Evolutionary conservation across 2,888 invertebrate genomes (phyloP).

Genomic region (Cremastinae sp.): DNA sequence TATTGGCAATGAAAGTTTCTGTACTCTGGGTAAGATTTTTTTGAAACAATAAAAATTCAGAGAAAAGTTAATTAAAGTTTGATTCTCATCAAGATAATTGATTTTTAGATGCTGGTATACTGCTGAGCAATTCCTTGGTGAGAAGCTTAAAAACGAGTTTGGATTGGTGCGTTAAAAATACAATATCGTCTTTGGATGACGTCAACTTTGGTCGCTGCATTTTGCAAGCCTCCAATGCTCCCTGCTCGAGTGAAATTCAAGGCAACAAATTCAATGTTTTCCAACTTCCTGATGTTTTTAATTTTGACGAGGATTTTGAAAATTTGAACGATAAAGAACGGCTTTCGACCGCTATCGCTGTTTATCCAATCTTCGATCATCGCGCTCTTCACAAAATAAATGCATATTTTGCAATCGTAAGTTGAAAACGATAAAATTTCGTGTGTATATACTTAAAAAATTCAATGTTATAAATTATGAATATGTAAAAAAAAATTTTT

Average conservation of each 20-base stretch:
- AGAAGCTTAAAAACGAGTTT: slow-evolving; percentile 88
- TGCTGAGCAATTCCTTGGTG: slow-evolving; percentile 93
- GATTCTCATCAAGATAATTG: no score
- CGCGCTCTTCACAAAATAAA: slow-evolving; percentile 87
- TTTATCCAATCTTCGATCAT: slow-evolving; percentile 85
- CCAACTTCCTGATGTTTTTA: slow-evolving; percentile 72
- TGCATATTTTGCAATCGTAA: slow-evolving; percentile 86
- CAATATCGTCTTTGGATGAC: slow-evolving; percentile 90
- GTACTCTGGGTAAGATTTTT: slow-evolving; percentile 84
- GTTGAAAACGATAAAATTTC: slow-evolving; percentile 71
- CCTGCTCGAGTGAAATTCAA: slow-evolving; percentile 84
- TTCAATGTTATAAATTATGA: no score
- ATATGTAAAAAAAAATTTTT: no score
- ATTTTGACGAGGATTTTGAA: slow-evolving; percentile 79
- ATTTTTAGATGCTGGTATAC: slow-evolving; percentile 89
- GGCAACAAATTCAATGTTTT: slow-evolving; percentile 75
- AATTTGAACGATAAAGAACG: slow-evolving; percentile 77
- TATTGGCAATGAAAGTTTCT: slow-evolving; percentile 85
- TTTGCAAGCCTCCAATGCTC: slow-evolving; percentile 85
- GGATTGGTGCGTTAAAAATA: slow-evolving; percentile 95
- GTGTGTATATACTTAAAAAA: no score
- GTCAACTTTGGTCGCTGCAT: slow-evolving; percentile 95
- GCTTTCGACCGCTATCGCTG: slow-evolving; percentile 84
- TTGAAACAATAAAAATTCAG: slow-evolving; percentile 9
- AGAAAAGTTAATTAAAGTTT: no score